A percentile compares a stretch with the other conserved stretches of the same genome.
Conservation (phyloP, 2,113 vertebrate genomes). For the Cyphomyrus plagiostoma region DNA sequence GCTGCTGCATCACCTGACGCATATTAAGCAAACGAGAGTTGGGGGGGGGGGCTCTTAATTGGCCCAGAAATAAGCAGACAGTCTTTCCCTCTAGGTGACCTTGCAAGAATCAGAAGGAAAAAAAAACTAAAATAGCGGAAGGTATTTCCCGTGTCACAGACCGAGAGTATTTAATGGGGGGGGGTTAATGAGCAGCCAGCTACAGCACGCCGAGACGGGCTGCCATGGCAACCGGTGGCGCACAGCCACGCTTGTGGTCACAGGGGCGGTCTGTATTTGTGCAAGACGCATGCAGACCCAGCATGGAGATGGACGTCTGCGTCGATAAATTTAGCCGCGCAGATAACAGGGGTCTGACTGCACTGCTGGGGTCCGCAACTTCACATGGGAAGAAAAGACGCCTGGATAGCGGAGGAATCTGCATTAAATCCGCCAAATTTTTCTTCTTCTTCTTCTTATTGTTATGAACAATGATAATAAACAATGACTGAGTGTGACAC, state of each 20-base stretch:
- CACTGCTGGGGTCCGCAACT: background rate
- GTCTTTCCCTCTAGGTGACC: slow-evolving; percentile 46
- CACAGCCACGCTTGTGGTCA: slow-evolving; percentile 49
- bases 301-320: slow-evolving; percentile 44
- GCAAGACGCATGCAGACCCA: slow-evolving; percentile 33
- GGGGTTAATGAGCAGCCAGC: slow-evolving; percentile 47
- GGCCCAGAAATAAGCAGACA: slow-evolving; percentile 47
- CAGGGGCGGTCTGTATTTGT: slow-evolving; percentile 54
- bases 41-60: slow-evolving; percentile 40
- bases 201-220: slow-evolving; percentile 56
- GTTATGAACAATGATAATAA: background rate
- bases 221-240: slow-evolving; percentile 56
- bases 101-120: slow-evolving; percentile 27
- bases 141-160: slow-evolving; percentile 10
- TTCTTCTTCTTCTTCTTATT: background rate
- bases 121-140: slow-evolving; percentile 32
- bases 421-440: background rate
- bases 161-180: slow-evolving; percentile 21
- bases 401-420: background rate
- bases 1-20: background rate
- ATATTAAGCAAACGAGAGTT: slow-evolving; percentile 44
- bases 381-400: background rate
- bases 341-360: slow-evolving; percentile 36
- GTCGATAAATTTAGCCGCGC: slow-evolving; percentile 49
- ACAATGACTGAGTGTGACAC: background rate